Conservation (phyloP, 53 echinoderm and acorn worm genomes). For the Pentamera pediparva region DNA sequence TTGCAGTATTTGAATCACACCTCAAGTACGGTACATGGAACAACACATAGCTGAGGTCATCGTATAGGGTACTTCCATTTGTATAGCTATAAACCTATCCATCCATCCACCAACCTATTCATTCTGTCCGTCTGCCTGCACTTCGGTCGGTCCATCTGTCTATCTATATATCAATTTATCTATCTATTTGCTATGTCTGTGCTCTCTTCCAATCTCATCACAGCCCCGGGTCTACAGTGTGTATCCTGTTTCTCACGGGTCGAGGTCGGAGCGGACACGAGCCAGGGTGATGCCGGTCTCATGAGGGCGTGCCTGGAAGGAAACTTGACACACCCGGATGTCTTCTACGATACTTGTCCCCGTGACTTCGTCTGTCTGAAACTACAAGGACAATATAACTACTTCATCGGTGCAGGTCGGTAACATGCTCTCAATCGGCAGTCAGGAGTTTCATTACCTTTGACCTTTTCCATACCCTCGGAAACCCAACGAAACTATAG, state of each 20-base stretch:
- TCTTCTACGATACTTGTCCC: constrained; percentile 10
- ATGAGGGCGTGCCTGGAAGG: constrained; percentile 1
- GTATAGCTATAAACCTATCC: background rate
- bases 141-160: no score
- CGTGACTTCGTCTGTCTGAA: constrained; percentile 7
- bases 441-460: no score
- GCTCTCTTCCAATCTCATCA: background rate
- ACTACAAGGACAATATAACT: background rate
- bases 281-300: background rate
- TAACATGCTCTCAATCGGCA: background rate
- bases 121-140: background rate
- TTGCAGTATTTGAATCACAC: no score
- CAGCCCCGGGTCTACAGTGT: constrained; percentile 8
- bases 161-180: background rate
- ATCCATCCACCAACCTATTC: background rate
- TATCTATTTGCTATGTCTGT: background rate
- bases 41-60: no score
- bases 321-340: background rate
- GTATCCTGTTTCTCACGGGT: background rate
- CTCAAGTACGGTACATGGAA: no score
- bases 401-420: constrained; percentile 2
- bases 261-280: background rate
- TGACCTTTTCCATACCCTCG: no score
- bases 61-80: background rate
- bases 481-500: no score